A percentile compares a stretch with the other conserved stretches of the same genome.
Conservation (phyloP, 1,140 invertebrate species). For the Cotesia glomerata region DNA sequence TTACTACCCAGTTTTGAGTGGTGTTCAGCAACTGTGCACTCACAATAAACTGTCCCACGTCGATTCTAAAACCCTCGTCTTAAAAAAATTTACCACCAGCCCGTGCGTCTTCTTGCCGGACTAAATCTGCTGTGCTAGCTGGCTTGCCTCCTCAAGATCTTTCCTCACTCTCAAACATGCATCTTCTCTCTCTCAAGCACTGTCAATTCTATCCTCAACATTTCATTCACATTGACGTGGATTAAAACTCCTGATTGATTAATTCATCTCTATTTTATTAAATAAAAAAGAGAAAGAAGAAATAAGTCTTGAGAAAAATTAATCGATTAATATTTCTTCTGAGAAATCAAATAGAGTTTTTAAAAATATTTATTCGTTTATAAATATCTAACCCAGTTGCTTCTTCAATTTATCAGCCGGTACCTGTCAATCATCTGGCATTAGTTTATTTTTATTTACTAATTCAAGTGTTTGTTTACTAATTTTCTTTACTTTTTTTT, state of each 20-base stretch:
- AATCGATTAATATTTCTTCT: too few relatives aligned
- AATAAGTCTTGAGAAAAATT: too few relatives aligned
- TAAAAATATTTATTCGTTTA: background rate
- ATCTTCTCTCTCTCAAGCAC: background rate
- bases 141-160: constrained; percentile 5
- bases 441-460: background rate
- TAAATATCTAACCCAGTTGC: background rate
- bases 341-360: too few relatives aligned
- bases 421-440: background rate
- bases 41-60: constrained; percentile 54
- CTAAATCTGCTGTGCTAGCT: constrained; percentile 21
- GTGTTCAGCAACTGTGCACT: constrained; percentile 52
- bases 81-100: background rate
- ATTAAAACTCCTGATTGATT: background rate
- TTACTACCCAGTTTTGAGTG: constrained; percentile 36
- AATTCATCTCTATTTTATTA: too few relatives aligned
- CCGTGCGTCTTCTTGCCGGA: constrained; percentile 18
- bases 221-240: constrained; percentile 1
- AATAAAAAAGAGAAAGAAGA: too few relatives aligned
- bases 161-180: too few relatives aligned
- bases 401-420: background rate
- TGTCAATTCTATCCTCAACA: constrained; percentile 2
- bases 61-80: constrained; percentile 41
- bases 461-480: background rate
- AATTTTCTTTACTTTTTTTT: background rate